Evolutionary conservation across 2,888 invertebrate genomes (phyloP).

Genomic region (Aphodius sticticus): DNA sequence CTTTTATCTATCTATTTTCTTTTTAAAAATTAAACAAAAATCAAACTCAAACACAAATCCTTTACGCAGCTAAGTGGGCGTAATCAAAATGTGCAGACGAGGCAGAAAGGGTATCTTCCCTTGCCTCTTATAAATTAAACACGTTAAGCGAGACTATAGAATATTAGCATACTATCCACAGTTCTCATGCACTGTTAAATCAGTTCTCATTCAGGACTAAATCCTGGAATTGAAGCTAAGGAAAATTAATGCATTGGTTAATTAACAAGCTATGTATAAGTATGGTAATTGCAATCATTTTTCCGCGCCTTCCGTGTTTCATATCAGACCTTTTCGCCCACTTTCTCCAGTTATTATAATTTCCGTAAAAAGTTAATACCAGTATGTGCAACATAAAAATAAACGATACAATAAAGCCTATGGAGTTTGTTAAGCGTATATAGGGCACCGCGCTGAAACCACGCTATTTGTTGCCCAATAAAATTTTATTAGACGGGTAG

Average conservation of each 20-base stretch:
- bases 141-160: too few species aligned
- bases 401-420: not conserved
- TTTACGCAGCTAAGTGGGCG: too few species aligned
- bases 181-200: not conserved
- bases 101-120: too few species aligned
- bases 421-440: not conserved
- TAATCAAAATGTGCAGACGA: too few species aligned
- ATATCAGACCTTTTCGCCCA: not conserved
- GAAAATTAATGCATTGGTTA: not conserved
- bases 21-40: too few species aligned
- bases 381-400: not conserved
- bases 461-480: not conserved
- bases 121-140: too few species aligned
- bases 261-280: not conserved
- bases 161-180: not conserved
- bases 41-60: too few species aligned
- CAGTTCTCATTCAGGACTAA: not conserved
- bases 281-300: not conserved
- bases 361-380: not conserved
- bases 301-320: not conserved
- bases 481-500: not conserved
- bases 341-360: not conserved
- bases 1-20: too few species aligned
- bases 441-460: not conserved
- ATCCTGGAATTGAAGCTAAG: not conserved